Evolutionary conservation across 92 coral and sea anemone genomes (phyloP).

Genomic region (Zoanthus sociatus): DNA sequence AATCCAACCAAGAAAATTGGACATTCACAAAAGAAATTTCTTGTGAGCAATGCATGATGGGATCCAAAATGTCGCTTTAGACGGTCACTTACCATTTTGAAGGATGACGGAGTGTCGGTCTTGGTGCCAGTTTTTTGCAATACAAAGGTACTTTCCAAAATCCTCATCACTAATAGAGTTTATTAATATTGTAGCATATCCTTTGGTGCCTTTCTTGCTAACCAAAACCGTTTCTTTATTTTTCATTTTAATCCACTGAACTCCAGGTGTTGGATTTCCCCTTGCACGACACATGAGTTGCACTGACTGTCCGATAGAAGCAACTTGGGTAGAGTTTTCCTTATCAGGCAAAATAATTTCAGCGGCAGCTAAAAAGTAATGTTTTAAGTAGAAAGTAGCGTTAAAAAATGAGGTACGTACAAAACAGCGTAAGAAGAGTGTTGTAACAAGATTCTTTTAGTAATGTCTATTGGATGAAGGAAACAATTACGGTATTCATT

Average conservation of each 20-base stretch:
- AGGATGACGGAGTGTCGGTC: neutral
- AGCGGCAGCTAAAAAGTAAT: slow-evolving; percentile 15
- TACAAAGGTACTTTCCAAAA: slow-evolving; percentile 67
- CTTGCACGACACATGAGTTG: slow-evolving; percentile 64
- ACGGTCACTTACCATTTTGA: neutral
- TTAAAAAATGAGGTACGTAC: neutral
- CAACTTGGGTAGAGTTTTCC: neutral
- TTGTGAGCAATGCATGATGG: no score
- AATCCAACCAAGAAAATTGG: no score
- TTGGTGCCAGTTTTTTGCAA: slow-evolving; percentile 68
- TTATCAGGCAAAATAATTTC: neutral
- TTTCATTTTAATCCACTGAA: slow-evolving; percentile 58
- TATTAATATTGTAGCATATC: slow-evolving; percentile 31
- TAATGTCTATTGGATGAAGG: no score
- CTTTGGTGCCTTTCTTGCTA: slow-evolving; percentile 15
- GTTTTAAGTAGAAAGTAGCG: no score
- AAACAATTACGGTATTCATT: no score
- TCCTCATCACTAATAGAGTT: slow-evolving; percentile 45
- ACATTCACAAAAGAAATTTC: no score
- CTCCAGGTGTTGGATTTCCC: slow-evolving; percentile 76
- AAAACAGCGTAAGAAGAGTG: neutral
- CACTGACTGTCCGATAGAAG: slow-evolving; percentile 29
- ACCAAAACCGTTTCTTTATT: slow-evolving; percentile 16
- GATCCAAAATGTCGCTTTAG: no score
- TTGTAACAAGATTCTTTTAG: no score